A percentile compares a stretch with the other conserved stretches of the same genome.
These are phyloP conservation scores for Desmophyllum pertusum DNA, from an alignment of 92 coral and sea anemone genomes.

Conservation along the genomic window DNA sequence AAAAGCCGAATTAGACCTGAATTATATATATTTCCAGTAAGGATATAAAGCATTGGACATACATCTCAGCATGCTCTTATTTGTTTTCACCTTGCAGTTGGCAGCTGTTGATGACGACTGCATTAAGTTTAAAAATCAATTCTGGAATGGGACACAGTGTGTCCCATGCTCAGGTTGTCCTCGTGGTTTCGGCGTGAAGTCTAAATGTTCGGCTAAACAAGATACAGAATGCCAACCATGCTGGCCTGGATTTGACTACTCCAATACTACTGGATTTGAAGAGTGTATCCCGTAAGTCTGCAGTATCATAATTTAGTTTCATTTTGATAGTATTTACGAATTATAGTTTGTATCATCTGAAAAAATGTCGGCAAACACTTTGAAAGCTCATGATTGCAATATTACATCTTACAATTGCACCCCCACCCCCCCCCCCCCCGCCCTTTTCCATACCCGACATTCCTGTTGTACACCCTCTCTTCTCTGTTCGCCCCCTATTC, in stretches of 20 bases:
- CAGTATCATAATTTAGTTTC: neutral
- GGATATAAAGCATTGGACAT: too few species aligned
- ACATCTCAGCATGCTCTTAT: too few species aligned
- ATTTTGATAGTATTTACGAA: neutral
- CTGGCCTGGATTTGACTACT: neutral
- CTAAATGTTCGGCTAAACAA: neutral
- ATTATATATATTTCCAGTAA: too few species aligned
- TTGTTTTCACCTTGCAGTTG: neutral
- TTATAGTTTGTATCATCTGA: too few species aligned
- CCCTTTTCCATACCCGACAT: too few species aligned
- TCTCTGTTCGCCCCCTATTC: too few species aligned
- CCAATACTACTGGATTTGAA: neutral
- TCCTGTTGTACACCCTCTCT: too few species aligned
- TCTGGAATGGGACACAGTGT: neutral
- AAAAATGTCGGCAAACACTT: too few species aligned
- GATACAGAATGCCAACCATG: neutral
- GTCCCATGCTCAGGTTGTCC: neutral
- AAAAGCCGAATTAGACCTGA: too few species aligned
- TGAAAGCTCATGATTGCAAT: too few species aligned
- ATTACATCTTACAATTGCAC: too few species aligned
- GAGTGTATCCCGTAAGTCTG: neutral
- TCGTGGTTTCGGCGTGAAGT: neutral
- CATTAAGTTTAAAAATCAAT: neutral
- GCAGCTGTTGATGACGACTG: conserved; percentile 3
- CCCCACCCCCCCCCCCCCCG: too few species aligned